Percentiles rank a stretch among this genome's conserved stretches.
phyloP scores from a whole-genome alignment of 2,888 invertebrate species.

The Nomada ferruginata region DNA sequence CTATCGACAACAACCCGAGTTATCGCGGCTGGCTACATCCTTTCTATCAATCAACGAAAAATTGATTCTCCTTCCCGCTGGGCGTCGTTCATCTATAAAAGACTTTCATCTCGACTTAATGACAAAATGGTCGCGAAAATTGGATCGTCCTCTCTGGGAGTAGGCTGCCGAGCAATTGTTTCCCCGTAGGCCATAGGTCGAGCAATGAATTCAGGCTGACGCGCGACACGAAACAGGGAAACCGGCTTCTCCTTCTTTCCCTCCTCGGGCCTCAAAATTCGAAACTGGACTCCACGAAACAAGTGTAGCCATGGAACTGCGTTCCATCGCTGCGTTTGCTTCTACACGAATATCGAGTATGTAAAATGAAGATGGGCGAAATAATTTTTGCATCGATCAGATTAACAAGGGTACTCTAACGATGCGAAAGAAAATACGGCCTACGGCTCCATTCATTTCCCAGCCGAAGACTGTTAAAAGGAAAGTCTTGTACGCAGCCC shows the following conservation, averaged over 20 bases:
- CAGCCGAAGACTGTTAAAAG: slow-evolving; percentile 3
- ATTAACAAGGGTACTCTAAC: no score
- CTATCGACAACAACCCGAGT: slow-evolving; percentile 49
- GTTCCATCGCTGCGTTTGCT: no score
- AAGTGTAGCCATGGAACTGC: no score
- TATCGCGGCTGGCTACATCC: slow-evolving; percentile 52
- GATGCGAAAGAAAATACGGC: no score
- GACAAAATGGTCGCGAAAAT: slow-evolving; percentile 53
- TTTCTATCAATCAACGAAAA: slow-evolving; percentile 66
- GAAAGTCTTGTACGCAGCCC: slow-evolving; percentile 10
- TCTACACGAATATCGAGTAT: no score
- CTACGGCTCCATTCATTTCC: not conserved
- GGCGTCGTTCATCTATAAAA: slow-evolving; percentile 34
- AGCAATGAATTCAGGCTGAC: slow-evolving; percentile 2
- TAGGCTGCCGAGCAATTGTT: slow-evolving; percentile 32
- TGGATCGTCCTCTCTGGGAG: slow-evolving; percentile 25
- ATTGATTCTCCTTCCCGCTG: slow-evolving; percentile 57
- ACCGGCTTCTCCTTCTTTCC: not conserved
- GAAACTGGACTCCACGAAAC: not conserved
- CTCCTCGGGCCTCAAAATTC: not conserved
- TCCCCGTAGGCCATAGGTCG: slow-evolving; percentile 20
- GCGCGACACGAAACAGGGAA: not conserved
- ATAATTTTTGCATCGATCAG: no score
- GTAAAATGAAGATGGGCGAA: no score
- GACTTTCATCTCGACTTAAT: slow-evolving; percentile 40